These are phyloP conservation scores for Coreoperca whiteheadi DNA, from an alignment of 2,113 vertebrate genomes.

Conservation along the genomic window DNA sequence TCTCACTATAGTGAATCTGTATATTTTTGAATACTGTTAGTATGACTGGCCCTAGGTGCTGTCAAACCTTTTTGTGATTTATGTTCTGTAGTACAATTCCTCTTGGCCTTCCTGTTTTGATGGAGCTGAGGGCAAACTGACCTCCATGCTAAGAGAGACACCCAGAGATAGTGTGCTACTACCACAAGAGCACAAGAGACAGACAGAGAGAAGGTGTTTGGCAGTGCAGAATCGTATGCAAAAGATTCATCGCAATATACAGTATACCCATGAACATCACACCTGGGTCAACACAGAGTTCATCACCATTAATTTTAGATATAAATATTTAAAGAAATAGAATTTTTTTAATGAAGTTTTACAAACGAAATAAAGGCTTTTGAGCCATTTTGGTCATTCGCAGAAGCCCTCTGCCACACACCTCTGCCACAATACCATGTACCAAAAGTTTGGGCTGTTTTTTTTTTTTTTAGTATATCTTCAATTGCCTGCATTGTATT, in stretches of 20 bases:
- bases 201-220: constrained; percentile 77
- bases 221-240: constrained; percentile 77
- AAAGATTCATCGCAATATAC: constrained; percentile 75
- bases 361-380: constrained; percentile 5
- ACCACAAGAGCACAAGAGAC: constrained; percentile 76
- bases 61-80: constrained; percentile 14
- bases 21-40: background rate
- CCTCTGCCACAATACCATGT: background rate
- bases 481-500: constrained; percentile 7
- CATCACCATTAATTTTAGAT: background rate
- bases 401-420: background rate
- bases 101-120: constrained; percentile 37
- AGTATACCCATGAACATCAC: constrained; percentile 63
- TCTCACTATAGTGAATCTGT: background rate
- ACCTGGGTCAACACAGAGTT: constrained; percentile 66
- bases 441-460: constrained; percentile 11
- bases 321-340: background rate
- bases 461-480: background rate
- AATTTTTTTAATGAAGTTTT: background rate
- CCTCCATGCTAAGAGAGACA: constrained; percentile 64
- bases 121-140: constrained; percentile 61
- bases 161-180: constrained; percentile 72
- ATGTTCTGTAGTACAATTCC: background rate
- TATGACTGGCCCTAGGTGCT: background rate
- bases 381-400: background rate